Evolutionary conservation across 1,140 invertebrate species (phyloP).

Genomic region (Conus ventricosus): DNA sequence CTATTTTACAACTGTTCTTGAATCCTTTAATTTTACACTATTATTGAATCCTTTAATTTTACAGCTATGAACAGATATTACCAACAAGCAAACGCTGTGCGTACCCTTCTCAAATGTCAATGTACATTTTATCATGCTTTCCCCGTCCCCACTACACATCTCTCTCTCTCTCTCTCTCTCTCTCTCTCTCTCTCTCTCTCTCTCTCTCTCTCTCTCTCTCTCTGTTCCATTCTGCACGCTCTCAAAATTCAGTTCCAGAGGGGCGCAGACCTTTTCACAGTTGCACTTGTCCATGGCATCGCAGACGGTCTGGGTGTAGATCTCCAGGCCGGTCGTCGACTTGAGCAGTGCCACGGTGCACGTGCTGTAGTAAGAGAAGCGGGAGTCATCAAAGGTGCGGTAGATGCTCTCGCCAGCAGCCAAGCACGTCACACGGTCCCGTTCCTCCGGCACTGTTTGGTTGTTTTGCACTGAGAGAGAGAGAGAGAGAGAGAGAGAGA

Average conservation of each 20-base stretch:
- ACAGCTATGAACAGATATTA: too few relatives aligned
- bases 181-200: too few relatives aligned
- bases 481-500: background rate
- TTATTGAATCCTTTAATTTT: too few relatives aligned
- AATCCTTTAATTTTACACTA: too few relatives aligned
- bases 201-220: too few relatives aligned
- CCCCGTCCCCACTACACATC: too few relatives aligned
- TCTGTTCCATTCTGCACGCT: too few relatives aligned
- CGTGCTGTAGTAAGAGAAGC: constrained; percentile 20
- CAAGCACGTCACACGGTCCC: constrained; percentile 23
- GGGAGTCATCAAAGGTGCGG: constrained; percentile 17
- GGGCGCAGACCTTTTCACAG: background rate
- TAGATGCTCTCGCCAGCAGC: constrained; percentile 19
- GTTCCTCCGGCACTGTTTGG: background rate
- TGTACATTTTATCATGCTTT: too few relatives aligned
- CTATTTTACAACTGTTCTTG: too few relatives aligned
- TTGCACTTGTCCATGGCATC: background rate
- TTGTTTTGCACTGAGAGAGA: background rate
- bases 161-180: too few relatives aligned
- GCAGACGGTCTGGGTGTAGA: constrained; percentile 15
- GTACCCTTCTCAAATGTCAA: too few relatives aligned
- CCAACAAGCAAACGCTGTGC: too few relatives aligned
- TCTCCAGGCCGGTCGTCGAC: background rate
- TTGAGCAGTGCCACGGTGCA: constrained; percentile 14
- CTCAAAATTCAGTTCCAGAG: background rate